Evolutionary conservation across 2,113 vertebrate species (phyloP), one percentile per base, ranked within the genome.

Genomic region (Austrofundulus limnaeus): DNA sequence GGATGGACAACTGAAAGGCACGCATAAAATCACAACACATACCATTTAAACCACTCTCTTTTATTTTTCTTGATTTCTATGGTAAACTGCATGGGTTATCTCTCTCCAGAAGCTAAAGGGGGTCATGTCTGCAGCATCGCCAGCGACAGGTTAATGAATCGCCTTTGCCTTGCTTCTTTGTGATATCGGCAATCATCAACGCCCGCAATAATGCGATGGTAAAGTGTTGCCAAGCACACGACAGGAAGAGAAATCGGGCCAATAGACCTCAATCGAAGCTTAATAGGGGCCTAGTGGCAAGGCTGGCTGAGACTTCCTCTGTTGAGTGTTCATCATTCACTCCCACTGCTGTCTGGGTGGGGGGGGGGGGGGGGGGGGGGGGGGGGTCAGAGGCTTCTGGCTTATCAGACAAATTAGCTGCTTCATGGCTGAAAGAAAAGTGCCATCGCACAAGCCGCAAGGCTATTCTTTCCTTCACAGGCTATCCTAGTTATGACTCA

Each of bases 401-500:
- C 71, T 81, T 75, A 84, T 85, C 83, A 81, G 75, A 78, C 73
- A 83, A 83, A 88, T 88, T 78, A 89, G 80, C 73, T 54, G 62
- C 76, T 86, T 66, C 72, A 67, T 82, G 77, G 60, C 69, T 64
- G 72, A 31, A 69, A 76, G 62, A 54, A 72, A 75, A 78, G 75
- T 48, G 20, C 74, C 2, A 38, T 56, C 46, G 61, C 58, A 72
- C n/a, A 64, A 60, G 61, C 75, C 59, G 56, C 61, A 72, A 69
- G 72, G 63, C 65, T 72, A 58, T 81, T 67, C 77, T 74, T 75
- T 77, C 78, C 49, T 50, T 55, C 57, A 34, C 43, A 41, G 45
- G 37, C 38, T 25, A 69, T 43, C 58, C 67, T 74, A 62, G 74
- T 72, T 80, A 48, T 63, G 74, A 70, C 62, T 80, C 69, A 66